Conservation (phyloP, 2,888 invertebrate genomes). For the Zonitis immaculata region DNA sequence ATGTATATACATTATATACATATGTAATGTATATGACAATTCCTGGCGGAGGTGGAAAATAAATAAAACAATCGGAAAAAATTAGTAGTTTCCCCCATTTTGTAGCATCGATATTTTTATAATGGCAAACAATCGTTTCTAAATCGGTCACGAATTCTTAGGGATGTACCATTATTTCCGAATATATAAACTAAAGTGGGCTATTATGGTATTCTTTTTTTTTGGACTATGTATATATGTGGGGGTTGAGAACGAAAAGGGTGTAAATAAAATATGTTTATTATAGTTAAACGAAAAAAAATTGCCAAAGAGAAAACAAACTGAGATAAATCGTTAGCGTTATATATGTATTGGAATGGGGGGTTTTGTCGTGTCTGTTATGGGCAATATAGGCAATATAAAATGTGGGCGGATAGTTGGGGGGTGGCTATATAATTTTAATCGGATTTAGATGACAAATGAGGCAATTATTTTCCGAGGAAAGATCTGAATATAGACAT, state of each 20-base stretch:
- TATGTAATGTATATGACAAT: too few species aligned
- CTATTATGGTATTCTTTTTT: neutral
- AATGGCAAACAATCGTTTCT: neutral
- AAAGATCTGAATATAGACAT: neutral
- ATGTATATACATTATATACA: too few species aligned
- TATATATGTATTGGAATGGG: neutral
- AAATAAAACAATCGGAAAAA: neutral
- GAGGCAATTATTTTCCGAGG: neutral
- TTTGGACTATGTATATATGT: neutral
- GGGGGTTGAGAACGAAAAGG: neutral
- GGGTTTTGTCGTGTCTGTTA: too few species aligned
- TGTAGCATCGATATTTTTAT: neutral
- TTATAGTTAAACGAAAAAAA: neutral
- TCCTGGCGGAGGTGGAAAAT: too few species aligned
- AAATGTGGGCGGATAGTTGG: neutral
- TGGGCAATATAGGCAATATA: too few species aligned
- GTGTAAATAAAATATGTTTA: constrained; percentile 1
- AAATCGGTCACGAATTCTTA: neutral
- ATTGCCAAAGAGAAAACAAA: too few species aligned
- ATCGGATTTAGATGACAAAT: constrained; percentile 1
- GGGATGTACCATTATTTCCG: neutral
- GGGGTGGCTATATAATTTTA: neutral
- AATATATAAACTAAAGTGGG: neutral
- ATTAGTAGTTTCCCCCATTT: neutral
- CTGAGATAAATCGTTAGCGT: neutral